Conservation (phyloP, 2,888 invertebrate species). For the Leucophora obtusa region DNA sequence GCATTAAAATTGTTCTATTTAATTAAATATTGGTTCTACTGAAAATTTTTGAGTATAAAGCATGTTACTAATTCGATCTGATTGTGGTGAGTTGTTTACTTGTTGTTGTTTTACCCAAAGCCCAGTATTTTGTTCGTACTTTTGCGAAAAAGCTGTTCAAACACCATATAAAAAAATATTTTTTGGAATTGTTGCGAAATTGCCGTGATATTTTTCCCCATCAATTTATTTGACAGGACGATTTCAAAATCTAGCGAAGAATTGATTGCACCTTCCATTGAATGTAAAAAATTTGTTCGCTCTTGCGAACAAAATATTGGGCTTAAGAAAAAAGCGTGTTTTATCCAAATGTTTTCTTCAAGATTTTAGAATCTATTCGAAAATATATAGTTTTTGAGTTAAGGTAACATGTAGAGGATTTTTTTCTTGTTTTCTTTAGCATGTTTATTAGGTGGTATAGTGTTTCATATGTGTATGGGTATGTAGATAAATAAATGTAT, state of each 20-base stretch:
- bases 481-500: background rate
- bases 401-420: constrained; percentile 37
- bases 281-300: no score
- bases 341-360: background rate
- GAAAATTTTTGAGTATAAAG: constrained; percentile 25
- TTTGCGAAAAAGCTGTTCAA: no score
- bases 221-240: no score
- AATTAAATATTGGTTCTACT: constrained; percentile 25
- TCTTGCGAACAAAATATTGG: no score
- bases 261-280: no score
- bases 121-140: no score
- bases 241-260: no score
- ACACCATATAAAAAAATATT: no score
- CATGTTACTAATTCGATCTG: constrained; percentile 6
- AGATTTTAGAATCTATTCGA: constrained; percentile 2
- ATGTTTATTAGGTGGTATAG: constrained; percentile 33
- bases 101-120: no score
- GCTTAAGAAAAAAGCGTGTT: background rate
- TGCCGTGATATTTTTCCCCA: no score
- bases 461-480: constrained; percentile 30
- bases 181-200: no score
- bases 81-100: background rate
- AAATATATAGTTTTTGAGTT: constrained; percentile 2
- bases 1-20: constrained; percentile 36
- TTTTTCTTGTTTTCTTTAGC: background rate